These are phyloP conservation scores for Vanacampus margaritifer DNA, from an alignment of 2,113 vertebrate genomes.

Conservation along the genomic window DNA sequence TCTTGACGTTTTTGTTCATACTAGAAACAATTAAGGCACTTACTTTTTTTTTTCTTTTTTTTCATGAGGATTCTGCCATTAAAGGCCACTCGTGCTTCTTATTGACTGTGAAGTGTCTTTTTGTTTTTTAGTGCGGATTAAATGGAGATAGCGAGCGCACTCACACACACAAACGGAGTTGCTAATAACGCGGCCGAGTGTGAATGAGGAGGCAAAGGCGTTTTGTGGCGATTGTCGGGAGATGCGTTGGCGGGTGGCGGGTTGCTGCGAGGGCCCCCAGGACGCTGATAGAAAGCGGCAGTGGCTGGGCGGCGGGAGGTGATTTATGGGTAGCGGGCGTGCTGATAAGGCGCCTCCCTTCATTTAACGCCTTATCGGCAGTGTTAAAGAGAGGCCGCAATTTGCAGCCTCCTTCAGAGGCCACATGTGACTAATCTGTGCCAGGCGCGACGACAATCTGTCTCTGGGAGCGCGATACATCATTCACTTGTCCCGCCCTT, in stretches of 20 bases:
- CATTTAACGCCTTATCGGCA: conserved; percentile 78
- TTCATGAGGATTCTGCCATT: conserved; percentile 71
- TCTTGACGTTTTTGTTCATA: not conserved
- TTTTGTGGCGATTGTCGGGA: conserved; percentile 66
- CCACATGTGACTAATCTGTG: conserved; percentile 80
- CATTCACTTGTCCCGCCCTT: conserved; percentile 68
- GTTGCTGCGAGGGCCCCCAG: conserved; percentile 64
- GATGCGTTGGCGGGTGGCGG: conserved; percentile 61
- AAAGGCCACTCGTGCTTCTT: conserved; percentile 60
- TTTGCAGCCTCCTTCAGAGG: conserved; percentile 81
- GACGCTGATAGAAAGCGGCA: conserved; percentile 77
- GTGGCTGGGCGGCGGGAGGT: conserved; percentile 65
- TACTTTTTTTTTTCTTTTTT: conserved; percentile 51
- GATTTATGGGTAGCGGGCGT: conserved; percentile 77
- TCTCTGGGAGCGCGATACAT: conserved; percentile 57
- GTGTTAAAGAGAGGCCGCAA: conserved; percentile 80
- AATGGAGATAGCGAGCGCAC: conserved; percentile 40
- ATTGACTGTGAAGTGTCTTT: conserved; percentile 60
- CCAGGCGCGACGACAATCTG: conserved; percentile 73
- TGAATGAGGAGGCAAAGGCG: conserved; percentile 64
- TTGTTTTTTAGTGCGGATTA: conserved; percentile 71
- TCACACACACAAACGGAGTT: conserved; percentile 44
- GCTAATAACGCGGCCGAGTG: conserved; percentile 48
- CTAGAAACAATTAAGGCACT: conserved; percentile 28
- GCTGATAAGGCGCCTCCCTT: conserved; percentile 78